Base-by-base conservation (phyloP, 2,113 vertebrate genomes). In the Cryptotis parvus region DNA sequence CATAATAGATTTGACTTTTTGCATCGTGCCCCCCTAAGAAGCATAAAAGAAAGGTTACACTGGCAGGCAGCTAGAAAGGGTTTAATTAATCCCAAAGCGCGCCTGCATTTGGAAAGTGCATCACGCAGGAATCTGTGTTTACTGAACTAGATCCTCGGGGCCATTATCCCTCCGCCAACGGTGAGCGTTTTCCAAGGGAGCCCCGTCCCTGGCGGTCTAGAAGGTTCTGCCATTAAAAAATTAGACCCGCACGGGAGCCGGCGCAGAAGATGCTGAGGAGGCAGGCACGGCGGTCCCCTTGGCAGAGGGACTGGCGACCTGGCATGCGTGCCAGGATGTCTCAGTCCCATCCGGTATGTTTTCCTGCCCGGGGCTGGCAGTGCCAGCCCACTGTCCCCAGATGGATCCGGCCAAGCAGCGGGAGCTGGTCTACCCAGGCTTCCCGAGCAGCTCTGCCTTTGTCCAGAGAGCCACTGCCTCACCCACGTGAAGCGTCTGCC, bases 1-100 rank as follows among this genome's bases (percentile, higher is more conserved):
- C 92, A 95, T 92, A 97, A 95, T 94, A 84, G 94, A 95, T 86
- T 91, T 96, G 97, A 96, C 95, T 97, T 97, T 95, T 94, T 94
- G 92, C 72, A 72, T 91, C 11, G 45, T 78, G 63, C 74, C 95
- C 96, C 87, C 94, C 94, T 93, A 96, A 96, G 96, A 97, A 80
- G 93, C 96, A 94, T 96, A 96, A 96, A 97, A 86, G 95, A 97
- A 97, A 97, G 96, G 96, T 96, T 96, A 96, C 81, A 4, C 92
- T 75, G 91, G 90, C 89, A 93, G 90, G 95, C 84, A 72, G 96
- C 87, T 89, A 89, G 93, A 78, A 93, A 91, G 94, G 84, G 95
- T 95, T 97, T 97, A 97, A 97, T 97, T 95, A 97, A 97, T 97
- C 96, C 97, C 96, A 95, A 94, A 96, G 95, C 66, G 68, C 79